Conservation (phyloP, 1,140 invertebrate species). For the Bombus turneri region DNA sequence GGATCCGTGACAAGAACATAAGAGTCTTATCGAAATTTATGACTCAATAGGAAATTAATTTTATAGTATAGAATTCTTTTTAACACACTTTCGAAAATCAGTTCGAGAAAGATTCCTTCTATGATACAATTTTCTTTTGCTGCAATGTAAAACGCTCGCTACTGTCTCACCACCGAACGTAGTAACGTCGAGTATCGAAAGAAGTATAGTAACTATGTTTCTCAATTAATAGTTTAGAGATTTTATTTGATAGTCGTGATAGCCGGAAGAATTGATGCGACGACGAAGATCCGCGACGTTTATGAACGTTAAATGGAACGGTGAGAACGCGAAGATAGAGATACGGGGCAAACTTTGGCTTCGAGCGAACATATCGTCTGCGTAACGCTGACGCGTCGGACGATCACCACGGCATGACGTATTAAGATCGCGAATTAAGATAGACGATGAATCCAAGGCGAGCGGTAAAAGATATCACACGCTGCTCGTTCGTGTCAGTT, state of each 20-base stretch:
- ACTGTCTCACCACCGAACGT: too few species aligned
- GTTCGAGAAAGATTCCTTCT: too few species aligned
- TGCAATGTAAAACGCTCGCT: neutral
- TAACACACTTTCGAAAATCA: too few species aligned
- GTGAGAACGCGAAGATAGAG: slow-evolving; percentile 21
- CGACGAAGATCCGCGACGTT: too few species aligned
- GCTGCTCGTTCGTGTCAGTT: slow-evolving; percentile 61
- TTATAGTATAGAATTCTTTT: too few species aligned
- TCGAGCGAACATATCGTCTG: neutral
- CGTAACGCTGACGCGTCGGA: slow-evolving; percentile 26
- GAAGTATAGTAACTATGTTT: neutral
- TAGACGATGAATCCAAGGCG: slow-evolving; percentile 57
- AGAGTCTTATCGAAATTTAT: too few species aligned
- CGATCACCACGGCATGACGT: slow-evolving; percentile 55
- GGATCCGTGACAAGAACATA: too few species aligned
- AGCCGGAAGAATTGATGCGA: neutral
- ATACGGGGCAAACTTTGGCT: neutral
- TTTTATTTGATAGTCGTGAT: neutral
- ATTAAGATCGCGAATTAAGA: slow-evolving; percentile 69
- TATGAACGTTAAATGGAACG: neutral
- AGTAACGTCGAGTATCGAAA: too few species aligned
- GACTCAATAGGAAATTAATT: too few species aligned
- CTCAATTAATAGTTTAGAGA: neutral
- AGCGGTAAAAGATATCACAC: slow-evolving; percentile 68
- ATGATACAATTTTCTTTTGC: too few species aligned